Percentiles rank a stretch among this genome's conserved stretches.
Conservation (phyloP, 2,888 invertebrate species). For the Oligia strigilis region DNA sequence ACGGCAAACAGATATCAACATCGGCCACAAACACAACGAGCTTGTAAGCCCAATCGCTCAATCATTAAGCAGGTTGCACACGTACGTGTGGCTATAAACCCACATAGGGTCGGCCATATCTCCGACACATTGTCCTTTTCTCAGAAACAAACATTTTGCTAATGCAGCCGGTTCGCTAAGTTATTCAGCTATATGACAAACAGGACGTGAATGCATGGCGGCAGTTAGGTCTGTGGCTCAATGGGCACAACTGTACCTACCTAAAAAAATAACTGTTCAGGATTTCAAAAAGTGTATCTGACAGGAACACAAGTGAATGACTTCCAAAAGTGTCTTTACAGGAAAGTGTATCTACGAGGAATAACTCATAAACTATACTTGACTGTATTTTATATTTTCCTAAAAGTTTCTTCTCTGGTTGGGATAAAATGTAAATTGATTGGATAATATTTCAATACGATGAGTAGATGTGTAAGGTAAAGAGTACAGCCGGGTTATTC, state of each 20-base stretch:
- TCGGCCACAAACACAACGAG: slow-evolving; percentile 14
- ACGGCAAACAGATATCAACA: slow-evolving; percentile 13
- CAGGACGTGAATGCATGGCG: slow-evolving; percentile 47
- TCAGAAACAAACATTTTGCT: slow-evolving; percentile 59
- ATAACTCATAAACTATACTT: background rate
- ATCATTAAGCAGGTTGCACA: slow-evolving; percentile 24
- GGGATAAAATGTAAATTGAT: background rate
- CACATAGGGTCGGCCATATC: slow-evolving; percentile 47
- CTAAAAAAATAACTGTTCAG: too few relatives aligned
- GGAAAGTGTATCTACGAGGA: too few relatives aligned
- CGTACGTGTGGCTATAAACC: slow-evolving; percentile 43
- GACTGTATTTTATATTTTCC: background rate
- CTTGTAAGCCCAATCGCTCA: slow-evolving; percentile 12
- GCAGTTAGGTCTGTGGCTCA: slow-evolving; percentile 22
- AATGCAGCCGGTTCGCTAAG: slow-evolving; percentile 55
- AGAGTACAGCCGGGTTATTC: background rate
- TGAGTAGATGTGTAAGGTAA: background rate
- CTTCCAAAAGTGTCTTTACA: too few relatives aligned
- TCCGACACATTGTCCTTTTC: slow-evolving; percentile 62
- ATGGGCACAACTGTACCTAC: background rate
- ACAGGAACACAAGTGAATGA: too few relatives aligned
- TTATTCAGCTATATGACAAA: slow-evolving; percentile 58
- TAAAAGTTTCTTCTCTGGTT: background rate
- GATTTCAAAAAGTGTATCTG: too few relatives aligned
- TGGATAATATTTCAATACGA: background rate